phyloP scores from a whole-genome alignment of 2,797 vertebrate species.

The Brachyrhaphis roseni region DNA sequence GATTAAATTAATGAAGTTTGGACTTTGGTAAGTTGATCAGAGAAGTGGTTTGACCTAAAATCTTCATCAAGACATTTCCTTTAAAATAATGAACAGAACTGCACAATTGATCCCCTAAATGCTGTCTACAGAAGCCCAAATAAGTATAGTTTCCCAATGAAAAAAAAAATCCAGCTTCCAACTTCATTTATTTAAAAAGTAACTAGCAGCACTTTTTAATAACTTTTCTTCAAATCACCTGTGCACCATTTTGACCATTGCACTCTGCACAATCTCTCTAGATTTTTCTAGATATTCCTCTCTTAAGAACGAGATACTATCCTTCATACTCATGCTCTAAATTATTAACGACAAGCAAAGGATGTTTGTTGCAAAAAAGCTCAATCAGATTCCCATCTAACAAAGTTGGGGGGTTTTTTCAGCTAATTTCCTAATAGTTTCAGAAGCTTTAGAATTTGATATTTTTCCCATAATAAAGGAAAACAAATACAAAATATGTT shows the following conservation, averaged over 20 bases:
- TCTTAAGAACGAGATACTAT: not conserved
- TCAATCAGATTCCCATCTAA: not conserved
- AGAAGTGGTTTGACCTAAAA: not conserved
- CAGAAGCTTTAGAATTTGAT: not conserved
- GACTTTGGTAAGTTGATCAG: not conserved
- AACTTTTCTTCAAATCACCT: not conserved
- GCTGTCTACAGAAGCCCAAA: not conserved
- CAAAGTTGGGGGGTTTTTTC: not conserved
- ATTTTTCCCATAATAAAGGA: not conserved
- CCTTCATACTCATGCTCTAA: not conserved
- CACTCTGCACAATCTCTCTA: not conserved
- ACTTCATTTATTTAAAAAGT: not conserved
- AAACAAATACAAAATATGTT: not conserved
- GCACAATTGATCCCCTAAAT: not conserved
- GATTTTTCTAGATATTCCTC: not conserved
- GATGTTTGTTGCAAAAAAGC: not conserved
- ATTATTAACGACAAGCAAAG: not conserved
- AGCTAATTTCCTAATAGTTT: not conserved
- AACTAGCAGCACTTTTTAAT: not conserved
- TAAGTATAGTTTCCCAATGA: not conserved
- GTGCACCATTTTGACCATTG: not conserved
- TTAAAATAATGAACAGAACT: not conserved
- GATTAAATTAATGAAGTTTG: conserved; percentile 10
- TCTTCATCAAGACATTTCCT: not conserved
- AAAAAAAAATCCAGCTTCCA: not conserved